Conservation (phyloP, 1,140 invertebrate species). For the Aphelinus certus region DNA sequence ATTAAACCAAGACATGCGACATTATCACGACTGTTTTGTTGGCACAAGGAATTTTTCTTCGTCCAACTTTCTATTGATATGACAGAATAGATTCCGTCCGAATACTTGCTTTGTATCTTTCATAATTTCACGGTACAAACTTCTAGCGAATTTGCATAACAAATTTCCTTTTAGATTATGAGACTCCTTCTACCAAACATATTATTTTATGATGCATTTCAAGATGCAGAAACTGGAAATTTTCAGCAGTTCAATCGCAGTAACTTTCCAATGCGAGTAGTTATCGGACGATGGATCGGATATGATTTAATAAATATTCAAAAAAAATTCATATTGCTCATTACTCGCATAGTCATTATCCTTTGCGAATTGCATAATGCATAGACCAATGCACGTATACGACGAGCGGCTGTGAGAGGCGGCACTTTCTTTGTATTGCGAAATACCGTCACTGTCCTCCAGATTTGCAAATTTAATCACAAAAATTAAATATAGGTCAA, state of each 20-base stretch:
- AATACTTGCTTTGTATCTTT: neutral
- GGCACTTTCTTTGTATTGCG: neutral
- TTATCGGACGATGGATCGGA: no score
- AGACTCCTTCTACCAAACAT: no score
- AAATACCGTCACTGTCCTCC: neutral
- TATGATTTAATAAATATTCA: no score
- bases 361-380: neutral
- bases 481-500: no score
- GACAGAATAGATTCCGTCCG: conserved; percentile 7
- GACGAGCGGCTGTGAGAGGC: neutral
- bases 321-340: no score
- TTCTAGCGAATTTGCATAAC: no score
- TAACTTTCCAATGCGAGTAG: no score
- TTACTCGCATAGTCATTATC: no score
- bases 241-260: no score
- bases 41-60: neutral
- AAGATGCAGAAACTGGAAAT: no score
- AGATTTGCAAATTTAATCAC: neutral
- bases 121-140: neutral
- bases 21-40: neutral
- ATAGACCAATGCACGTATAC: conserved; percentile 14
- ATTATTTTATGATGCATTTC: no score
- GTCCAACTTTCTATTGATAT: neutral
- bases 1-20: conserved; percentile 5
- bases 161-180: no score